Percentiles rank a stretch among this genome's conserved stretches.
These are phyloP conservation scores for Amphiprion clarkii DNA, from an alignment of 2,797 vertebrate genomes.

Conservation along the genomic window DNA sequence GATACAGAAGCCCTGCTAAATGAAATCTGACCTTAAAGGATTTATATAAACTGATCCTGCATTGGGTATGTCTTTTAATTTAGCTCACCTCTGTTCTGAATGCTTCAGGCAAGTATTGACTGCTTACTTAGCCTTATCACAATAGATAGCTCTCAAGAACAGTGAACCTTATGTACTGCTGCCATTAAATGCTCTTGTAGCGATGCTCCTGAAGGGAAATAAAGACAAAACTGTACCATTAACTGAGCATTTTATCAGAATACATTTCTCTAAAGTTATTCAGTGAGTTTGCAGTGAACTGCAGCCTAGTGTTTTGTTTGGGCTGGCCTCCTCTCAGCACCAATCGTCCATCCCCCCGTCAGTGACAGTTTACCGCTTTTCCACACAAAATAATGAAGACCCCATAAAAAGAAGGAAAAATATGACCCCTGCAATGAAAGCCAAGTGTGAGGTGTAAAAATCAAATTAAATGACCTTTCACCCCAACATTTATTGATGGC, in stretches of 20 bases:
- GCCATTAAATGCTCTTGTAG: background rate
- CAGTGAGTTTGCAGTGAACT: background rate
- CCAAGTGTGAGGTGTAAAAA: conserved; percentile 85
- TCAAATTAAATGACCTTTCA: conserved; percentile 90
- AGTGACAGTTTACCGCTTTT: conserved; percentile 78
- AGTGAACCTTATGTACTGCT: background rate
- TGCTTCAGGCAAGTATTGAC: conserved; percentile 38
- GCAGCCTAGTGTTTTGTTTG: conserved; percentile 29
- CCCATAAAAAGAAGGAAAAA: conserved; percentile 84
- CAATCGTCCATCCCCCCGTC: conserved; percentile 27
- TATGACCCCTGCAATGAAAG: conserved; percentile 83
- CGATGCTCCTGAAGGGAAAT: background rate
- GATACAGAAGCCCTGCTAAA: conserved; percentile 66
- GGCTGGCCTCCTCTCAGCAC: conserved; percentile 23
- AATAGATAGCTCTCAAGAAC: conserved; percentile 14
- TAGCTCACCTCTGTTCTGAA: conserved; percentile 24
- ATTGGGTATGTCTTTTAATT: conserved; percentile 58
- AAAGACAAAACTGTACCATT: conserved; percentile 1
- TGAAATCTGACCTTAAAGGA: conserved; percentile 74
- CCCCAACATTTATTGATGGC: conserved; percentile 85
- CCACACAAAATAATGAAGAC: conserved; percentile 86
- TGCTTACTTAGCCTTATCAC: conserved; percentile 35
- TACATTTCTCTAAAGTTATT: no score
- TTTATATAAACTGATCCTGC: conserved; percentile 59
- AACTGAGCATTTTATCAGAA: no score